Evolutionary conservation across 2,888 invertebrate species (phyloP).

Genomic region (Ornithoptera alexandrae): DNA sequence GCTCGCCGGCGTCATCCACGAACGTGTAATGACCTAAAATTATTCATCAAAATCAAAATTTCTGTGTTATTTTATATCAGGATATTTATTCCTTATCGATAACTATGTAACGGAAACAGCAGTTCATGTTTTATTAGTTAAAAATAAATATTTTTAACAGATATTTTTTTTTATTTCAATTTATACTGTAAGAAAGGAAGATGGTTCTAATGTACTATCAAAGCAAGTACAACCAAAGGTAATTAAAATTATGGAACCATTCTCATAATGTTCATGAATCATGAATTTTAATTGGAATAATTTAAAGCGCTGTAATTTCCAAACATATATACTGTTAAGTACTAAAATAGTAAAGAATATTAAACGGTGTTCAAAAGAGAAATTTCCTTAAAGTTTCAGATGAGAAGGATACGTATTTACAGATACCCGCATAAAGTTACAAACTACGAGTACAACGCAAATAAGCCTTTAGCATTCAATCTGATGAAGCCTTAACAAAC

Average conservation of each 20-base stretch:
- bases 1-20: conserved; percentile 87
- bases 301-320: background rate
- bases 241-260: too few species aligned
- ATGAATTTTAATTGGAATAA: background rate
- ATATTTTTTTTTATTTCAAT: background rate
- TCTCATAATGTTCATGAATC: too few species aligned
- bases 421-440: background rate
- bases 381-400: background rate
- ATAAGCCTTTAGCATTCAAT: background rate
- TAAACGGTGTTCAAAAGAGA: background rate
- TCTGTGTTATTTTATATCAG: background rate
- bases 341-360: too few species aligned
- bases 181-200: background rate
- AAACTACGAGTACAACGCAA: background rate
- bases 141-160: background rate
- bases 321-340: too few species aligned
- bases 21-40: conserved; percentile 82
- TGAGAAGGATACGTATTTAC: conserved; percentile 1
- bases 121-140: too few species aligned
- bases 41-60: background rate
- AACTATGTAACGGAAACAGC: too few species aligned
- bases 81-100: too few species aligned
- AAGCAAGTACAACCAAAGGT: background rate
- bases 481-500: conserved; percentile 46
- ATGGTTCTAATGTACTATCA: background rate